These are phyloP conservation scores for Gallinago paraguaiae DNA, from an alignment of 2,113 vertebrate genomes.

Conservation along the genomic window DNA sequence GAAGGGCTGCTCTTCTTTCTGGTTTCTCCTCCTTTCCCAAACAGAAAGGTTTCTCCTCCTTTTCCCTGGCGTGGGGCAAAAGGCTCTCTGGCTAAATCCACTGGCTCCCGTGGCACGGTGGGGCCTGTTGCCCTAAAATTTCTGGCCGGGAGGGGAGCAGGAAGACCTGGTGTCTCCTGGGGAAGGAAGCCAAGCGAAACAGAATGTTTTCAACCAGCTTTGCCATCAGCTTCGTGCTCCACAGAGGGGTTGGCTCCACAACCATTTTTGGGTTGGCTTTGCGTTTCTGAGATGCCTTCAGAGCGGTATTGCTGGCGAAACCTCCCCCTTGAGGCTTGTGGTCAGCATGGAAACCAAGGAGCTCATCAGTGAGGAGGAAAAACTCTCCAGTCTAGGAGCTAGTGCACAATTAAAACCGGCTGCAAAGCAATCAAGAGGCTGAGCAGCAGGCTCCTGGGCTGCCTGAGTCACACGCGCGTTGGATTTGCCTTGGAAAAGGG, in stretches of 20 bases:
- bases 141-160: background rate
- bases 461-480: background rate
- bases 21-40: background rate
- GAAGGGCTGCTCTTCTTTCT: background rate
- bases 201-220: background rate
- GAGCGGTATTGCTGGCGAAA: background rate
- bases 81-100: background rate
- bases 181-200: background rate
- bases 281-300: background rate
- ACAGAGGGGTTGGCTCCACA: too few relatives aligned
- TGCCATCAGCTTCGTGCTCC: background rate
- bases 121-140: background rate
- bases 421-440: background rate
- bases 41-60: background rate
- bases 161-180: background rate
- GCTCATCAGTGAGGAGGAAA: background rate
- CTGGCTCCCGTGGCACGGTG: background rate
- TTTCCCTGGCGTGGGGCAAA: background rate
- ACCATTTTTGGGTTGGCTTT: background rate
- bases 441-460: background rate
- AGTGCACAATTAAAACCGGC: background rate
- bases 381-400: background rate
- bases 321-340: background rate
- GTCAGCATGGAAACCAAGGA: background rate
- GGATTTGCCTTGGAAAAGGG: conserved; percentile 19